phyloP scores from a whole-genome alignment of 2,888 invertebrate species.

The Habroteleia sp. region DNA sequence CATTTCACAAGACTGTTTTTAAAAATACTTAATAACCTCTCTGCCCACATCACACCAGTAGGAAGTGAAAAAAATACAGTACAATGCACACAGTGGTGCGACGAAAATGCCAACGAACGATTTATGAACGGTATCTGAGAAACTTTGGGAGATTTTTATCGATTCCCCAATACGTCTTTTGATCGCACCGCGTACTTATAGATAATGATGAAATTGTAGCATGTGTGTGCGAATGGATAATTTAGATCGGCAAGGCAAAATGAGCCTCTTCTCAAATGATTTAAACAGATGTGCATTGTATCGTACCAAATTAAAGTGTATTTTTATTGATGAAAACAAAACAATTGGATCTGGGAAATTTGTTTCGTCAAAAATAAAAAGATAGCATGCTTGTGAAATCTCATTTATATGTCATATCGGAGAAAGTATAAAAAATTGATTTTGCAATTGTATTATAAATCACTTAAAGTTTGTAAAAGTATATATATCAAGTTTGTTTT shows the following conservation, averaged over 20 bases:
- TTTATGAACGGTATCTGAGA: slow-evolving; percentile 51
- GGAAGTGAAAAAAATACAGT: slow-evolving; percentile 48
- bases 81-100: slow-evolving; percentile 37
- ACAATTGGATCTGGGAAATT: not conserved
- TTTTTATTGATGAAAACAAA: not conserved
- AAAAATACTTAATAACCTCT: slow-evolving; percentile 47
- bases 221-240: slow-evolving; percentile 21
- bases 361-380: not conserved
- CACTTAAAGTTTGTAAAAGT: too few species aligned
- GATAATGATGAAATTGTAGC: slow-evolving; percentile 44
- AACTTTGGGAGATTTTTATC: slow-evolving; percentile 41
- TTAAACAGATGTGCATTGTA: slow-evolving; percentile 6
- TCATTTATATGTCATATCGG: too few species aligned
- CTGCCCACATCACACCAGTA: slow-evolving; percentile 51
- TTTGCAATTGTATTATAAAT: too few species aligned
- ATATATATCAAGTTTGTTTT: too few species aligned
- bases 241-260: slow-evolving; percentile 8
- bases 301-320: too few species aligned
- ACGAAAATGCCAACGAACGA: slow-evolving; percentile 51
- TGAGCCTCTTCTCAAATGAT: not conserved
- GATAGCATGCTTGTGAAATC: too few species aligned
- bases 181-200: slow-evolving; percentile 37
- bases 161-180: slow-evolving; percentile 32
- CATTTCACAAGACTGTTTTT: too few species aligned
- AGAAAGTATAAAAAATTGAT: too few species aligned